Percentiles rank a stretch among this genome's conserved stretches.
Evolutionary conservation across 2,888 invertebrate species (phyloP).

Genomic region (Ophioninae sp.): DNA sequence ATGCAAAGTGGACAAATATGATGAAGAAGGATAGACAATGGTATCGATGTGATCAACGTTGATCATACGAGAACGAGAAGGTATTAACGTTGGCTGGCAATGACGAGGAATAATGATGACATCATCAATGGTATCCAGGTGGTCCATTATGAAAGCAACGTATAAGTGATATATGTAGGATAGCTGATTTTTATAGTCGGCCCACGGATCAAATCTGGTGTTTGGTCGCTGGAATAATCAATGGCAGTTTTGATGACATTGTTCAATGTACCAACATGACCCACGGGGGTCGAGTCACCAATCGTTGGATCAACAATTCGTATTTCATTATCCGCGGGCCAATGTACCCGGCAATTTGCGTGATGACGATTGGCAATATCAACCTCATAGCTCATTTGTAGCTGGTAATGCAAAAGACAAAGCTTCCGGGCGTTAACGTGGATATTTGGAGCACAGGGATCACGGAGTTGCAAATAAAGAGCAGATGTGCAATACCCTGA

Average conservation of each 20-base stretch:
- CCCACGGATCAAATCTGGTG: not conserved
- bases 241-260: not conserved
- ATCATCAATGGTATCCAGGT: not conserved
- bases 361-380: not conserved
- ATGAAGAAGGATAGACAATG: not conserved
- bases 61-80: not conserved
- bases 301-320: not conserved
- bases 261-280: not conserved
- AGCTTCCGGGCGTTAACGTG: not conserved
- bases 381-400: not conserved
- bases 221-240: conserved; percentile 1
- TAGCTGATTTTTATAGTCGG: not conserved
- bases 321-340: conserved; percentile 1
- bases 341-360: not conserved
- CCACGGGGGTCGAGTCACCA: not conserved
- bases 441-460: not conserved
- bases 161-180: not conserved
- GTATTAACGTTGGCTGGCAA: not conserved
- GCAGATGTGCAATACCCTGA: not conserved
- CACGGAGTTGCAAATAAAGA: not conserved
- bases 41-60: not conserved
- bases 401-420: not conserved
- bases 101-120: not conserved
- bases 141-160: not conserved
- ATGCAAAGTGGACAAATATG: not conserved